phyloP scores from a whole-genome alignment of 2,888 invertebrate species.

The Tipula vernalis region DNA sequence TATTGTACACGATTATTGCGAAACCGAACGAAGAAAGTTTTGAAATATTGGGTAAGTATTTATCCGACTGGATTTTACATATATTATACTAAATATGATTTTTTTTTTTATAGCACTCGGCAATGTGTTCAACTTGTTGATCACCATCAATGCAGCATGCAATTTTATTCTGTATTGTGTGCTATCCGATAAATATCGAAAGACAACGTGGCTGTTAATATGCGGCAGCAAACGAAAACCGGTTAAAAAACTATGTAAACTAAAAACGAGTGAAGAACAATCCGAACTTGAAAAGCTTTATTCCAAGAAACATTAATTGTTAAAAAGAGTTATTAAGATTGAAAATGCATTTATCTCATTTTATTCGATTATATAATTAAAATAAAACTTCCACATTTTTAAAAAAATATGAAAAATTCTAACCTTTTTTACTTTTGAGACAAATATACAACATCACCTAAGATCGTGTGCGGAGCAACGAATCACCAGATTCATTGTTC shows the following conservation, averaged over 20 bases:
- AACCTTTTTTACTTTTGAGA: too few relatives aligned
- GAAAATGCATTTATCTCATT: too few relatives aligned
- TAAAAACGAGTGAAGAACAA: background rate
- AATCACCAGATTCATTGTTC: too few relatives aligned
- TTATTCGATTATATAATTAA: too few relatives aligned
- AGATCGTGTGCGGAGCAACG: too few relatives aligned
- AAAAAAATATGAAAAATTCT: too few relatives aligned
- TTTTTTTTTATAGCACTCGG: slow-evolving; percentile 38
- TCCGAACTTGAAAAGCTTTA: background rate
- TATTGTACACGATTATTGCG: slow-evolving; percentile 39
- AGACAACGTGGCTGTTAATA: slow-evolving; percentile 37
- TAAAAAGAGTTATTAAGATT: too few relatives aligned
- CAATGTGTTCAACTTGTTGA: slow-evolving; percentile 58
- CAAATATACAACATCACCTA: too few relatives aligned
- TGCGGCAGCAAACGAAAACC: slow-evolving; percentile 24
- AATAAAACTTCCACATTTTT: too few relatives aligned
- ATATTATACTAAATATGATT: background rate
- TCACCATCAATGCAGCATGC: slow-evolving; percentile 57
- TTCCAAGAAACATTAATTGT: too few relatives aligned
- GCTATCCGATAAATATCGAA: slow-evolving; percentile 59
- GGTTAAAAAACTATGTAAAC: slow-evolving; percentile 10
- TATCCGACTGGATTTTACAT: background rate
- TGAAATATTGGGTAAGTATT: slow-evolving; percentile 15
- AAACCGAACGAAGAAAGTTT: slow-evolving; percentile 17
- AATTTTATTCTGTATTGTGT: slow-evolving; percentile 70